These are phyloP conservation scores for Halocaridina rubra DNA, from an alignment of 2,888 invertebrate genomes.

Conservation along the genomic window DNA sequence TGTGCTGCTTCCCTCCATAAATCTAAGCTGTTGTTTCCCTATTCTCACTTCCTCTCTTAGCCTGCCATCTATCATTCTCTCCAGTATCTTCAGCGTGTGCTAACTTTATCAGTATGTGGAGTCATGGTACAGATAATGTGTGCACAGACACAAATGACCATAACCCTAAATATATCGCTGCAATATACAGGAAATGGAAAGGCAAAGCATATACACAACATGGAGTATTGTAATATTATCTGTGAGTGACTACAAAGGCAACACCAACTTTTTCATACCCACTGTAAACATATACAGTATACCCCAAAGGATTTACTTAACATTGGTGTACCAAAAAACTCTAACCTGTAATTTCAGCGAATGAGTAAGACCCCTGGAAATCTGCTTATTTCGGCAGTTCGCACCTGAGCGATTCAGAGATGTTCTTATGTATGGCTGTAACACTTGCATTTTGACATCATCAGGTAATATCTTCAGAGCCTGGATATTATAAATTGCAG, in stretches of 20 bases:
- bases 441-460: slow-evolving; percentile 79
- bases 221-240: neutral
- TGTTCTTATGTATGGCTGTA: slow-evolving; percentile 84
- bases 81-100: too few species aligned
- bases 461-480: slow-evolving; percentile 85
- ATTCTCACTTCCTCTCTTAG: too few species aligned
- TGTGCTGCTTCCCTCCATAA: too few species aligned
- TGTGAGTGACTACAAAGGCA: neutral
- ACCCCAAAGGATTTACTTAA: neutral
- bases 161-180: too few species aligned
- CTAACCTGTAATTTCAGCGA: slow-evolving; percentile 85
- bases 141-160: too few species aligned
- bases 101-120: too few species aligned
- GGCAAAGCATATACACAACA: neutral
- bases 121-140: too few species aligned
- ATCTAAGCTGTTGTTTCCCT: too few species aligned
- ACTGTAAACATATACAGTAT: neutral
- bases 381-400: slow-evolving; percentile 79
- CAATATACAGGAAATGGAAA: too few species aligned
- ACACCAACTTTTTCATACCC: neutral
- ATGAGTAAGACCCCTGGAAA: slow-evolving; percentile 84
- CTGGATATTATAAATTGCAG: slow-evolving; percentile 69
- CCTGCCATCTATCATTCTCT: too few species aligned
- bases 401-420: slow-evolving; percentile 81
- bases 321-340: neutral